Conservation (phyloP, 2,113 vertebrate species). For the Oxyura jamaicensis region DNA sequence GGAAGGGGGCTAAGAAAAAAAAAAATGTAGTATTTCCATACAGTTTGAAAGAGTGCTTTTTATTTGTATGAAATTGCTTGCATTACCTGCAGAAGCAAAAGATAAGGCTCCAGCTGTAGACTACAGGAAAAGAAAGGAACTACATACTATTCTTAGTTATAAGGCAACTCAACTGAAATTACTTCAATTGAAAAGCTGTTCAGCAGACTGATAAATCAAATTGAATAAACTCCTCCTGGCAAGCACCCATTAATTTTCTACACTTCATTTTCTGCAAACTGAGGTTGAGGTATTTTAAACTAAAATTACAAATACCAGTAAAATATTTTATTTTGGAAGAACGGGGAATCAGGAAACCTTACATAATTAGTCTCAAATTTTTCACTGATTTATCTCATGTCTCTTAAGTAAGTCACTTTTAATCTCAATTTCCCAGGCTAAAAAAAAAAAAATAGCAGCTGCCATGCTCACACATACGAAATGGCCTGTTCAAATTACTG, state of each 20-base stretch:
- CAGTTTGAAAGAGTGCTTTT: neutral
- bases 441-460: neutral
- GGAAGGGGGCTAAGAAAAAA: neutral
- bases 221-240: neutral
- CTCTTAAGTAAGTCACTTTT: neutral
- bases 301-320: neutral
- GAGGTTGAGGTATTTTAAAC: neutral
- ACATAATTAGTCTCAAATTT: neutral
- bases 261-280: neutral
- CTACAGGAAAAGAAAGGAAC: neutral
- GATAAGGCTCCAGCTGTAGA: neutral
- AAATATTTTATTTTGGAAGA: neutral
- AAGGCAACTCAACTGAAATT: neutral
- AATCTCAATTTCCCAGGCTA: neutral
- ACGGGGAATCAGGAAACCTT: neutral
- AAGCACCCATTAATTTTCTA: neutral
- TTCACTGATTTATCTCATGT: neutral
- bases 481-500: neutral
- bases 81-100: neutral
- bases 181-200: neutral
- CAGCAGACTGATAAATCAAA: neutral
- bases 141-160: neutral
- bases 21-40: neutral
- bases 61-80: neutral
- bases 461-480: neutral